These are phyloP conservation scores for Molanna angustata DNA, from an alignment of 2,888 invertebrate species.

Conservation along the genomic window DNA sequence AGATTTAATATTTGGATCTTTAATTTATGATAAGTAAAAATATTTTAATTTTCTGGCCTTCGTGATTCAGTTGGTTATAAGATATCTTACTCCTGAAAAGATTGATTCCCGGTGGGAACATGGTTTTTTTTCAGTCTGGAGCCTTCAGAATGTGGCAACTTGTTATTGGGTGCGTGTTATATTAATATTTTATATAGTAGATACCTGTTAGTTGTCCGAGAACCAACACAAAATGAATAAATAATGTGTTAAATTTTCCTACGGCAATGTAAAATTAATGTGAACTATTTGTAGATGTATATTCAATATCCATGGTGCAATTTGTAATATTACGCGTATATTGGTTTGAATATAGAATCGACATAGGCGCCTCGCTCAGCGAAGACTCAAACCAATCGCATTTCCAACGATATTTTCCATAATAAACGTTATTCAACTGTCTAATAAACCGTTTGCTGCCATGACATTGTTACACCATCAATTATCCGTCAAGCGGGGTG, in stretches of 20 bases:
- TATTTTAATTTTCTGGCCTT: too few species aligned
- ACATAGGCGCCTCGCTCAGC: conserved; percentile 15
- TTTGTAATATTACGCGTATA: conserved; percentile 24
- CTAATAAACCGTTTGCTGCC: conserved; percentile 24
- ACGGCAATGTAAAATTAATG: conserved; percentile 15
- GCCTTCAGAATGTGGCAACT: too few species aligned
- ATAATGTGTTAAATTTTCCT: neutral
- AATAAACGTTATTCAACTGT: conserved; percentile 31
- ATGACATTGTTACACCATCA: conserved; percentile 30
- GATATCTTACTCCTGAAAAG: too few species aligned
- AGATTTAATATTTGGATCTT: too few species aligned
- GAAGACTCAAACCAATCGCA: conserved; percentile 28
- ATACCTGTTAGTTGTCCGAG: too few species aligned
- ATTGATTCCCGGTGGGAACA: too few species aligned
- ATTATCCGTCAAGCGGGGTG: conserved; percentile 29
- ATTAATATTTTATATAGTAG: too few species aligned
- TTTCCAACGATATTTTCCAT: conserved; percentile 13
- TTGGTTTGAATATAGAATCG: conserved; percentile 28
- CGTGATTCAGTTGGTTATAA: too few species aligned
- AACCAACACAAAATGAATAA: neutral
- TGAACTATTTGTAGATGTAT: conserved; percentile 25
- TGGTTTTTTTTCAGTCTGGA: too few species aligned
- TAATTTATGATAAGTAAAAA: too few species aligned
- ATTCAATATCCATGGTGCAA: conserved; percentile 21
- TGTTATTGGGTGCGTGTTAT: too few species aligned